Conservation (phyloP, 2,113 vertebrate species). For the Porphyrio hochstetteri region DNA sequence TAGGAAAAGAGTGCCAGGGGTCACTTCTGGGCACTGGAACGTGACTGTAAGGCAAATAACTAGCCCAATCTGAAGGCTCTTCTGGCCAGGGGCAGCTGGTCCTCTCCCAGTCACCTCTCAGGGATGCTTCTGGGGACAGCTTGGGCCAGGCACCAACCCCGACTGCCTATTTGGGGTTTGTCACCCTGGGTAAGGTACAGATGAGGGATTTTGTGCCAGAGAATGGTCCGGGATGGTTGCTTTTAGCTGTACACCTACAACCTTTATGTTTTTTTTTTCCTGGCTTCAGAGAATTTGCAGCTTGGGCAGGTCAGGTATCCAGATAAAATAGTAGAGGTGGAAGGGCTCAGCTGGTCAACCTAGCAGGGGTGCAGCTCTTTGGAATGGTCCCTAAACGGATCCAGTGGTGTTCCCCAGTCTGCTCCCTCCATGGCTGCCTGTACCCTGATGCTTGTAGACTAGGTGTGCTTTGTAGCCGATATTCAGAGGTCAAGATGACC, state of each 20-base stretch:
- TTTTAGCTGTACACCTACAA: not conserved
- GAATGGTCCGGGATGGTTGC: rapidly evolving
- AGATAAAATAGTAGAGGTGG: not conserved
- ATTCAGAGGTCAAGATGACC: not conserved
- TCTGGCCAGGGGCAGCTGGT: not conserved
- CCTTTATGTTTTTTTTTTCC: not conserved
- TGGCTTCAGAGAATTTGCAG: not conserved
- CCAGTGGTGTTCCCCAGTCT: rapidly evolving
- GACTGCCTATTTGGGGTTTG: not conserved
- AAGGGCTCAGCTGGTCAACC: not conserved
- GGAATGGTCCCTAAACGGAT: not conserved
- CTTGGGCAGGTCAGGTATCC: rapidly evolving
- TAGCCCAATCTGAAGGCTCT: not conserved
- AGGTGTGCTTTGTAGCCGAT: rapidly evolving
- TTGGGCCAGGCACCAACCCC: not conserved
- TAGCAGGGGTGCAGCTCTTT: not conserved
- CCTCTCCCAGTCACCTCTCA: not conserved
- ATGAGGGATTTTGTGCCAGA: not conserved
- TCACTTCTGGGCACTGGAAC: not conserved
- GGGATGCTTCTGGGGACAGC: not conserved
- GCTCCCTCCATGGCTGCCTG: rapidly evolving
- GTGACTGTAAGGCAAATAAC: not conserved
- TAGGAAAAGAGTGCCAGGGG: not conserved
- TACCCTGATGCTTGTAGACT: rapidly evolving
- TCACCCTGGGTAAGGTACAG: rapidly evolving